Conservation (phyloP, 2,797 vertebrate species). For the Enteromius viviparus region DNA sequence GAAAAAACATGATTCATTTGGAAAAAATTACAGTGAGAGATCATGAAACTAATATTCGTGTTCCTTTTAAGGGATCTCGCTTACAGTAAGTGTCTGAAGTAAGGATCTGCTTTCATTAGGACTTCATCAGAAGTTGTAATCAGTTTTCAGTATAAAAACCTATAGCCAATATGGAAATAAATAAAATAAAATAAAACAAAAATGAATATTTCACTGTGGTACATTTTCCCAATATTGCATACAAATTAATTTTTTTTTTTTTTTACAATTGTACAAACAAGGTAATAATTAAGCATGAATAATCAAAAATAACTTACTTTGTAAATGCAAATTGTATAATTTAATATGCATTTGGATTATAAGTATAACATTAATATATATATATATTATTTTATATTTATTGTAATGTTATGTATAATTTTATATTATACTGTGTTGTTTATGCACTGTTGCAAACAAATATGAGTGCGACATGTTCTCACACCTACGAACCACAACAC, state of each 20-base stretch:
- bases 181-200: not conserved
- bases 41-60: not conserved
- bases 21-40: constrained; percentile 1
- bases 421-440: not conserved
- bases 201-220: not conserved
- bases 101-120: constrained; percentile 22
- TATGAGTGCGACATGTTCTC: not conserved
- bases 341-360: not conserved
- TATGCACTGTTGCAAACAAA: not conserved
- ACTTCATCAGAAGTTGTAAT: not conserved
- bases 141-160: not conserved
- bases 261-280: not conserved
- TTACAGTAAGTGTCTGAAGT: constrained; percentile 25
- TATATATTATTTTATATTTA: not conserved
- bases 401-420: not conserved
- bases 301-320: not conserved
- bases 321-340: not conserved
- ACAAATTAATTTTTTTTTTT: not conserved
- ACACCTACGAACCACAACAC: not conserved
- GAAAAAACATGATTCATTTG: not conserved
- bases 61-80: not conserved
- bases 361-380: not conserved
- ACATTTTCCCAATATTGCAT: not conserved
- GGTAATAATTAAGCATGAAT: not conserved
- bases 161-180: not conserved